phyloP scores from a whole-genome alignment of 2,113 vertebrate species.

The Pollachius pollachius region DNA sequence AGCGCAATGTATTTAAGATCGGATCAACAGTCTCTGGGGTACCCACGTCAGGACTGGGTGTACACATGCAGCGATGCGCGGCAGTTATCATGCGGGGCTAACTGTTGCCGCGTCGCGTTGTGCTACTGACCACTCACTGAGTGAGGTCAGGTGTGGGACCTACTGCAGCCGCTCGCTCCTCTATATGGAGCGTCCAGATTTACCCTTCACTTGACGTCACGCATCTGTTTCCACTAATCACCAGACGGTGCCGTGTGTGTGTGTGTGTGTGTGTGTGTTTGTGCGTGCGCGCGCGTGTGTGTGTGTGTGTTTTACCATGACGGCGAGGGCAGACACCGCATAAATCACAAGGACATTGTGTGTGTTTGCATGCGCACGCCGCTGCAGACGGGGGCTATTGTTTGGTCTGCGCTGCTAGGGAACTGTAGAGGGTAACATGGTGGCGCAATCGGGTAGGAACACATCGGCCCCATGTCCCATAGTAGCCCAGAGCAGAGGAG shows the following conservation, averaged over 20 bases:
- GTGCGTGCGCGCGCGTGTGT: not conserved
- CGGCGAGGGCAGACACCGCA: slow-evolving; percentile 9
- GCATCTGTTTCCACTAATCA: slow-evolving; percentile 40
- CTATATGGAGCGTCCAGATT: slow-evolving; percentile 53
- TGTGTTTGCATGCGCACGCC: not conserved
- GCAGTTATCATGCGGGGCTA: too few relatives aligned
- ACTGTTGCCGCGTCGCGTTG: too few relatives aligned
- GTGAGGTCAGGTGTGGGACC: slow-evolving; percentile 37
- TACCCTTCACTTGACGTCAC: slow-evolving; percentile 36
- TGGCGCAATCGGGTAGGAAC: slow-evolving; percentile 53
- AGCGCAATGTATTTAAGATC: too few relatives aligned
- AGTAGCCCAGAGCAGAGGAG: slow-evolving; percentile 38
- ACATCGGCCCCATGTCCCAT: slow-evolving; percentile 47
- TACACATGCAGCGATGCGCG: too few relatives aligned
- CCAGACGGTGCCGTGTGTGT: slow-evolving; percentile 5
- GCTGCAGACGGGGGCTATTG: slow-evolving; percentile 43
- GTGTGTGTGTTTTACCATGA: slow-evolving; percentile 13
- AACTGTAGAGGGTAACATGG: slow-evolving; percentile 48
- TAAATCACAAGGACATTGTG: slow-evolving; percentile 46
- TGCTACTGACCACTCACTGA: too few relatives aligned
- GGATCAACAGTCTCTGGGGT: too few relatives aligned
- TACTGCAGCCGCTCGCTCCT: slow-evolving; percentile 23
- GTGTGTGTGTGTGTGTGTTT: not conserved
- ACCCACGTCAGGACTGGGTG: too few relatives aligned
- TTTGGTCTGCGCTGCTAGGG: slow-evolving; percentile 64